These are phyloP conservation scores for Cancer borealis DNA, from an alignment of 2,888 invertebrate species.

Conservation along the genomic window DNA sequence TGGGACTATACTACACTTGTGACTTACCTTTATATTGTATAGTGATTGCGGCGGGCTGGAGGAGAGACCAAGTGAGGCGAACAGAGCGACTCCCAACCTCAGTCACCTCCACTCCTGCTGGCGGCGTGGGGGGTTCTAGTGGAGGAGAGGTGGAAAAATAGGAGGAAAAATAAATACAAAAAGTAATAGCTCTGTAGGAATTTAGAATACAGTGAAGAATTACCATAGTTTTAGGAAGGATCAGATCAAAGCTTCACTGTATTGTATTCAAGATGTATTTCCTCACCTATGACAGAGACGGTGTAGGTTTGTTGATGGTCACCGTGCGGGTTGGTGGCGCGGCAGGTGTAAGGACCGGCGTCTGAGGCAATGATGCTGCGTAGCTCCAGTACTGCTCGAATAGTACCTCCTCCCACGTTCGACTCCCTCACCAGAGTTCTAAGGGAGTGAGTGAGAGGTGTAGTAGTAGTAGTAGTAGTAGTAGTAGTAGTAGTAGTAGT, in stretches of 20 bases:
- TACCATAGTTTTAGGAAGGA: no score
- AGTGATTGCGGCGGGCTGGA: constrained; percentile 54
- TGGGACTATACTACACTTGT: neutral
- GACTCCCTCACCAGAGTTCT: constrained; percentile 25
- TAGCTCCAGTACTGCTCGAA: constrained; percentile 52
- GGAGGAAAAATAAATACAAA: neutral
- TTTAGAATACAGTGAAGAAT: no score
- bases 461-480: no score
- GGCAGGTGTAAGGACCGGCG: constrained; percentile 62
- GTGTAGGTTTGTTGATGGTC: constrained; percentile 48
- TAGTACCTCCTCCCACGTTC: neutral
- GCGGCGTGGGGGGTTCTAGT: constrained; percentile 47
- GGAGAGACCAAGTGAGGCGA: constrained; percentile 52
- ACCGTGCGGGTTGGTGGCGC: constrained; percentile 64
- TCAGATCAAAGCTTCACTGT: neutral
- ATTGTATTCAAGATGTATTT: no score
- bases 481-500: no score
- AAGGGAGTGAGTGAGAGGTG: neutral
- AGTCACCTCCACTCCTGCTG: constrained; percentile 39
- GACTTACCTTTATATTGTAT: constrained; percentile 58
- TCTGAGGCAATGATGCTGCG: constrained; percentile 37
- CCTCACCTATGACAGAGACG: constrained; percentile 61
- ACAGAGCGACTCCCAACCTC: constrained; percentile 55
- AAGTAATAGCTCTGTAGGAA: no score
- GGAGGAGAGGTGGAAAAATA: neutral